Evolutionary conservation across 2,113 vertebrate species (phyloP).

Genomic region (Willisornis vidua): DNA sequence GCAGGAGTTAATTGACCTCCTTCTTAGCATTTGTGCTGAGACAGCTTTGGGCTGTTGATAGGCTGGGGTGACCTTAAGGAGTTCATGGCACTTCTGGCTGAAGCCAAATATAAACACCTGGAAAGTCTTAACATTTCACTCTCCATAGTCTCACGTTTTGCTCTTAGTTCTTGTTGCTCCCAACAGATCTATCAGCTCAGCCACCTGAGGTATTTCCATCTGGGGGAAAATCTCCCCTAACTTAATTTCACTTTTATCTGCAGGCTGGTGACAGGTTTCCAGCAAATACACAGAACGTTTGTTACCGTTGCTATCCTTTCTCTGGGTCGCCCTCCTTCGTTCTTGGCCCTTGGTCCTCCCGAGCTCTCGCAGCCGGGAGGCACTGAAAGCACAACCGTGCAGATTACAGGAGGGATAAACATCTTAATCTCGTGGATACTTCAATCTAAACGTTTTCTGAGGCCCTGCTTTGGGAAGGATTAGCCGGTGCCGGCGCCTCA

Average conservation of each 20-base stretch:
- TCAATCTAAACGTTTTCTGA: conserved; percentile 35
- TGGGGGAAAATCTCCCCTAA: not conserved
- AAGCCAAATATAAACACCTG: not conserved
- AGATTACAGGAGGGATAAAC: conserved; percentile 42
- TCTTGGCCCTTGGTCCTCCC: conserved; percentile 23
- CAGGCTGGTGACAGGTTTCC: conserved; percentile 18
- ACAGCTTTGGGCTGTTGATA: not conserved
- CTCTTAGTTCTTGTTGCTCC: not conserved
- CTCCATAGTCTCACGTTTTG: accelerated
- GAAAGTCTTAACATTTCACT: not conserved
- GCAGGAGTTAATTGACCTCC: not conserved
- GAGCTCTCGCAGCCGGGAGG: conserved; percentile 16
- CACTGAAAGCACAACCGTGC: not conserved
- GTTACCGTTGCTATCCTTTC: conserved; percentile 6
- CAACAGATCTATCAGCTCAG: not conserved
- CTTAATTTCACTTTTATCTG: not conserved
- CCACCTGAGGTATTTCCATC: not conserved
- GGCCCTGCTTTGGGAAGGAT: conserved; percentile 30
- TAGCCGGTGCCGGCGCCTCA: not conserved
- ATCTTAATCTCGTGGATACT: conserved; percentile 43
- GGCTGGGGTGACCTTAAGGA: not conserved
- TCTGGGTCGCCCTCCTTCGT: not conserved
- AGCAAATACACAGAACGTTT: conserved; percentile 9
- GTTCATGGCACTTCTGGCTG: not conserved
- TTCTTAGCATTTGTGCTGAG: not conserved